Evolutionary conservation across 2,113 vertebrate genomes (phyloP).

Genomic region (Gadus chalcogrammus): DNA sequence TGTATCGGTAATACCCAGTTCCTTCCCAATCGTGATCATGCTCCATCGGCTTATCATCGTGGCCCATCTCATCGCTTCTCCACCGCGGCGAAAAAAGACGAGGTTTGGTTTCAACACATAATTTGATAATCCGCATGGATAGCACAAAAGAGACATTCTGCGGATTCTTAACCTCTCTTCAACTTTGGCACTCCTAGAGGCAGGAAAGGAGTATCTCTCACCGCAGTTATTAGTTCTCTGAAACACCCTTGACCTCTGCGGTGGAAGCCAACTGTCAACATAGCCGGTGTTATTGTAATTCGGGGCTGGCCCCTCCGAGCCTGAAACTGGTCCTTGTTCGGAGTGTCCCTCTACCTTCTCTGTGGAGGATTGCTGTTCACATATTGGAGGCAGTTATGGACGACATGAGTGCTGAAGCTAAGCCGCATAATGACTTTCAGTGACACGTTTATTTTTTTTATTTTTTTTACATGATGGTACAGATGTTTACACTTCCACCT

Average conservation of each 20-base stretch:
- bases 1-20: too few species aligned
- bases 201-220: slow-evolving; percentile 73
- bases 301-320: slow-evolving; percentile 43
- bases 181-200: slow-evolving; percentile 70
- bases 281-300: slow-evolving; percentile 64
- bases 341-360: neutral
- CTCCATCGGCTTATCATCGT: slow-evolving; percentile 54
- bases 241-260: slow-evolving; percentile 68
- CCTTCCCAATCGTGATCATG: slow-evolving; percentile 30
- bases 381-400: too few species aligned
- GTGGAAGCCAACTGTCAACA: slow-evolving; percentile 70
- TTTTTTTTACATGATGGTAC: too few species aligned
- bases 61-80: slow-evolving; percentile 55
- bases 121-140: slow-evolving; percentile 73
- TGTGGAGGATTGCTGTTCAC: too few species aligned
- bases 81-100: slow-evolving; percentile 26
- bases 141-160: slow-evolving; percentile 72
- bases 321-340: neutral
- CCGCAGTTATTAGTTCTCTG: slow-evolving; percentile 72
- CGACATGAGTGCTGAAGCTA: too few species aligned
- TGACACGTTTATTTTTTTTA: too few species aligned
- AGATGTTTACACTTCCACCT: too few species aligned
- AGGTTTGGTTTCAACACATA: slow-evolving; percentile 67
- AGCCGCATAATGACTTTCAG: too few species aligned
- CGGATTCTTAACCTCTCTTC: slow-evolving; percentile 73